phyloP scores from a whole-genome alignment of 2,113 vertebrate genomes.

The Cynopterus brachyotis region DNA sequence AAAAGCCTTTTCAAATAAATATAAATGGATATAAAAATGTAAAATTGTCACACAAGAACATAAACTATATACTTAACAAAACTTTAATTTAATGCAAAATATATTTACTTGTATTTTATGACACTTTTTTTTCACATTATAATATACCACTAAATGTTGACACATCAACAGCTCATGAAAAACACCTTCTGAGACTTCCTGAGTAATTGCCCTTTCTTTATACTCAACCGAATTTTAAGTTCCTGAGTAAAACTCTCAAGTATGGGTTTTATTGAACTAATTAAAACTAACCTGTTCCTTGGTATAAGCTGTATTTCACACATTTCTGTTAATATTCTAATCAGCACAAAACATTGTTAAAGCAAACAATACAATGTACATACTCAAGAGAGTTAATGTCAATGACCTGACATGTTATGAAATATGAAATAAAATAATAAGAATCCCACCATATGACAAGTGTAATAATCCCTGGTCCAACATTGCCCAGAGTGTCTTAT shows the following conservation, averaged over 20 bases:
- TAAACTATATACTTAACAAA: not conserved
- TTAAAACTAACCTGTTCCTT: not conserved
- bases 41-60: not conserved
- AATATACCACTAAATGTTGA: not conserved
- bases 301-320: not conserved
- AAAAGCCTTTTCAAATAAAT: not conserved
- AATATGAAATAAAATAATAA: not conserved
- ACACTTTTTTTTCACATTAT: not conserved
- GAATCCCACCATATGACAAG: not conserved
- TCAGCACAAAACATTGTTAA: not conserved
- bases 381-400: not conserved
- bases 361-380: not conserved
- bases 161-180: not conserved
- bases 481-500: not conserved
- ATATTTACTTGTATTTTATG: not conserved
- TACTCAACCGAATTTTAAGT: not conserved
- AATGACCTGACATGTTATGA: not conserved
- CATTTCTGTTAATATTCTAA: not conserved
- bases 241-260: not conserved
- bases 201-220: not conserved
- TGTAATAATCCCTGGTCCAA: not conserved
- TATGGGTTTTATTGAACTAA: not conserved
- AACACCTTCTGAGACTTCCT: not conserved
- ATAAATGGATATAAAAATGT: not conserved
- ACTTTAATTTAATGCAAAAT: conserved; percentile 28